These are phyloP conservation scores for Trichoplax adhaerens DNA, from an alignment of 37 sponge, comb jelly and placozoan genomes.

Conservation along the genomic window DNA sequence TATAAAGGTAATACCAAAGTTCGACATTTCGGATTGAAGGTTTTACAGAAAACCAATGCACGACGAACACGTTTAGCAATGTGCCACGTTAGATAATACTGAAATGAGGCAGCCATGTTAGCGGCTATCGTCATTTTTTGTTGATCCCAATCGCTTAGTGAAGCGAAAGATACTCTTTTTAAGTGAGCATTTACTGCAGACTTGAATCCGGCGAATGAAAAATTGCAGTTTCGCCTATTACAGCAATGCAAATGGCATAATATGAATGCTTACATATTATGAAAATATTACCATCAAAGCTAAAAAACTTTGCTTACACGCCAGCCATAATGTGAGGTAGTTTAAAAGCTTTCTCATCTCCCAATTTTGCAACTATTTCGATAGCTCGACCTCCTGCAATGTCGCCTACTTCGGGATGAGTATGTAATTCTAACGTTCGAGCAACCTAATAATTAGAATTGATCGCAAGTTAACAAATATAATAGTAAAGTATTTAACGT, in stretches of 20 bases:
- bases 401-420: conserved; percentile 17
- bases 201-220: conserved; percentile 62
- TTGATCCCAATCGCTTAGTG: conserved; percentile 2
- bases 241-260: too few species aligned
- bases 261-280: not conserved
- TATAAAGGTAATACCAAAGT: too few species aligned
- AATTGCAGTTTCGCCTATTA: conserved; percentile 30
- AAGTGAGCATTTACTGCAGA: conserved; percentile 7
- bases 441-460: conserved; percentile 1
- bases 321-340: conserved; percentile 1
- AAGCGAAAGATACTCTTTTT: not conserved
- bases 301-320: conserved; percentile 5
- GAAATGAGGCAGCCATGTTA: conserved; percentile 43
- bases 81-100: conserved; percentile 26
- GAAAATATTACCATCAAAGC: not conserved
- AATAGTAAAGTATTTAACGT: too few species aligned
- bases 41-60: conserved; percentile 23
- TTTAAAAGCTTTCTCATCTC: conserved; percentile 15
- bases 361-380: conserved; percentile 30
- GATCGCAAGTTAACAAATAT: not conserved
- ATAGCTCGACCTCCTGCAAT: conserved; percentile 58
- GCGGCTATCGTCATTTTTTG: not conserved
- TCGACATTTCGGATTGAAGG: too few species aligned
- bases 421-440: conserved; percentile 27
- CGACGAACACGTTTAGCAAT: conserved; percentile 20